Evolutionary conservation across 1,140 invertebrate species (phyloP).

Genomic region (Acromyrmex echinatior): DNA sequence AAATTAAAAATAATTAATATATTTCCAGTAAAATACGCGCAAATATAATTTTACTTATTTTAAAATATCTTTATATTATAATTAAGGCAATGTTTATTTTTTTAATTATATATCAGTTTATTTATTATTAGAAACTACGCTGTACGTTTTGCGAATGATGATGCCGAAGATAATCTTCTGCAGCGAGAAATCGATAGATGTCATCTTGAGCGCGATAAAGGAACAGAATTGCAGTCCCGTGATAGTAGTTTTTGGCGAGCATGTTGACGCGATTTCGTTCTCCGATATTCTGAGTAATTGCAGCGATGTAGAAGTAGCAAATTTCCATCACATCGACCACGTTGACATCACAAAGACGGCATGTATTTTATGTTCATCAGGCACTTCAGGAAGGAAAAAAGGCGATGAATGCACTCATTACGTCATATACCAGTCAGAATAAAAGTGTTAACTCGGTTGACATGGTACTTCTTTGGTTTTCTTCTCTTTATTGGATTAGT

Average conservation of each 20-base stretch:
- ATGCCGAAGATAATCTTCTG: conserved; percentile 72
- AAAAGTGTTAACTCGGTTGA: background rate
- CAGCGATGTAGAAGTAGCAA: background rate
- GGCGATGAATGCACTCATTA: too few relatives aligned
- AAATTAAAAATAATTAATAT: background rate
- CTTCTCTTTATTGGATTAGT: conserved; percentile 78
- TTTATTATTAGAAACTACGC: conserved; percentile 50
- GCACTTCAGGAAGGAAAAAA: conserved; percentile 92
- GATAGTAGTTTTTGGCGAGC: conserved; percentile 75
- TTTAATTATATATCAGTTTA: background rate
- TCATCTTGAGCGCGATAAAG: conserved; percentile 48
- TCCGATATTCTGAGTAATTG: conserved; percentile 39
- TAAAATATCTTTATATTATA: background rate
- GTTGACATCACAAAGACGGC: conserved; percentile 65
- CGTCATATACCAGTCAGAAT: background rate
- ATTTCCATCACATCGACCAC: conserved; percentile 53
- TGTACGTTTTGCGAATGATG: conserved; percentile 40
- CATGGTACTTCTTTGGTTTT: conserved; percentile 65
- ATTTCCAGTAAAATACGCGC: background rate
- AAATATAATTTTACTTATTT: background rate
- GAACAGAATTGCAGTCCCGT: conserved; percentile 34
- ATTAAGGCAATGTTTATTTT: background rate
- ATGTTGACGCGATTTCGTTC: conserved; percentile 18
- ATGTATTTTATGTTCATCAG: conserved; percentile 88
- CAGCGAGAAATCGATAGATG: conserved; percentile 48